Conservation (phyloP, 2,113 vertebrate genomes). For the Gopherus flavomarginatus region DNA sequence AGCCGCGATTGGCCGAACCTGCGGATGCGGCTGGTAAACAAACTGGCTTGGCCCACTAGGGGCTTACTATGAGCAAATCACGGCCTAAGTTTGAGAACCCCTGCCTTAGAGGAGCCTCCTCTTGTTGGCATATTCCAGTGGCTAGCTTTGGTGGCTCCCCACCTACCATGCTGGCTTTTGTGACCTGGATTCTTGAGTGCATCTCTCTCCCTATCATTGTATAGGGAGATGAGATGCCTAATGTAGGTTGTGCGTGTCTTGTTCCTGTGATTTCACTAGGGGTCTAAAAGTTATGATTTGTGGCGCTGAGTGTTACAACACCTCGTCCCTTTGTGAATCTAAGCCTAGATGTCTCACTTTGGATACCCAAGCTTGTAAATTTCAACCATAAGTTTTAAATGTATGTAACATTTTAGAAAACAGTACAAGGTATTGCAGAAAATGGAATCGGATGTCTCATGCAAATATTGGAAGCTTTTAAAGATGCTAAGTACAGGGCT, state of each 20-base stretch:
- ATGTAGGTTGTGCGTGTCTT: background rate
- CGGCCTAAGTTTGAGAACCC: no score
- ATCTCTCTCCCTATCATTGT: background rate
- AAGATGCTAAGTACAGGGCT: background rate
- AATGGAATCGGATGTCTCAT: background rate
- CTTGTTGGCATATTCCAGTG: background rate
- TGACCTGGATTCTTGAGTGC: background rate
- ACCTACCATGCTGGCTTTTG: background rate
- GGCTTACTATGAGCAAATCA: no score
- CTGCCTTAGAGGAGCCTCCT: background rate
- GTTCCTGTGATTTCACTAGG: background rate
- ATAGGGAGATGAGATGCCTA: no score
- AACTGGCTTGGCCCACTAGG: no score
- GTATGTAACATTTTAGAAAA: background rate
- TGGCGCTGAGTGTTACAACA: background rate
- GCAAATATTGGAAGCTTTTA: background rate
- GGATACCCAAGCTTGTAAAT: background rate
- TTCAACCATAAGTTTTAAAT: background rate
- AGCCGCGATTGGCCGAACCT: no score
- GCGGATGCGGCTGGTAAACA: no score
- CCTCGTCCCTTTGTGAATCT: background rate
- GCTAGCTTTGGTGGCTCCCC: background rate
- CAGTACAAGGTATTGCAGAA: background rate
- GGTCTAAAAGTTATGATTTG: background rate
- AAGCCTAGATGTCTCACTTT: no score